Percentiles rank a stretch among this genome's conserved stretches.
These are phyloP conservation scores for Enteromius argenteus DNA, from an alignment of 2,797 vertebrate species.

Conservation along the genomic window DNA sequence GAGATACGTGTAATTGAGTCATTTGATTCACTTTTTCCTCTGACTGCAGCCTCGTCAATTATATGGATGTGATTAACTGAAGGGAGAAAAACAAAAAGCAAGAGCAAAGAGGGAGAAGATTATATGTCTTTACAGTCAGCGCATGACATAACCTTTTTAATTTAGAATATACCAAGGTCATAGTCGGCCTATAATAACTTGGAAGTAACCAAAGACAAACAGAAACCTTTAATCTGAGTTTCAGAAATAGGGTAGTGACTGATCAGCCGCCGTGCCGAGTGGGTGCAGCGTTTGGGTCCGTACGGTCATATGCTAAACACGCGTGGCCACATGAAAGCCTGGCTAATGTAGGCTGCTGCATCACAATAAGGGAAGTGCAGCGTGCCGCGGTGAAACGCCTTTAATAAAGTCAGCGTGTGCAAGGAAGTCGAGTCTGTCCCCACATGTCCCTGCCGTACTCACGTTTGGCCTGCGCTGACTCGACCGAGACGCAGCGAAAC, in stretches of 20 bases:
- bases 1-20: background rate
- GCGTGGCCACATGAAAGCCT: slow-evolving; percentile 61
- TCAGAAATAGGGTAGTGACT: slow-evolving; percentile 63
- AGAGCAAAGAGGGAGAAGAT: slow-evolving; percentile 62
- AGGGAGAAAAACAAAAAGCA: slow-evolving; percentile 53
- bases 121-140: slow-evolving; percentile 67
- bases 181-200: slow-evolving; percentile 71
- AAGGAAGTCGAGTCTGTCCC: slow-evolving; percentile 51
- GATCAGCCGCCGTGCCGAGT: slow-evolving; percentile 58
- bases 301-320: slow-evolving; percentile 64
- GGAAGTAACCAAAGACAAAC: slow-evolving; percentile 74
- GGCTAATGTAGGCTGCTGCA: slow-evolving; percentile 69
- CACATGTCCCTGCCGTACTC: slow-evolving; percentile 52
- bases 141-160: slow-evolving; percentile 72
- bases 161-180: slow-evolving; percentile 70
- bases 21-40: slow-evolving; percentile 43
- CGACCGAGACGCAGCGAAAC: background rate
- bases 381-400: slow-evolving; percentile 63
- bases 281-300: slow-evolving; percentile 51
- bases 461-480: slow-evolving; percentile 5
- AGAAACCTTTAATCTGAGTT: slow-evolving; percentile 72
- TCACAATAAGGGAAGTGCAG: slow-evolving; percentile 74
- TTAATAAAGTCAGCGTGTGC: slow-evolving; percentile 61
- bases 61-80: slow-evolving; percentile 59
- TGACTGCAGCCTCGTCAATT: slow-evolving; percentile 24